Evolutionary conservation across 2,797 vertebrate genomes (phyloP), one percentile per base, ranked within the genome.

Genomic region (Myotis findleyi): DNA sequence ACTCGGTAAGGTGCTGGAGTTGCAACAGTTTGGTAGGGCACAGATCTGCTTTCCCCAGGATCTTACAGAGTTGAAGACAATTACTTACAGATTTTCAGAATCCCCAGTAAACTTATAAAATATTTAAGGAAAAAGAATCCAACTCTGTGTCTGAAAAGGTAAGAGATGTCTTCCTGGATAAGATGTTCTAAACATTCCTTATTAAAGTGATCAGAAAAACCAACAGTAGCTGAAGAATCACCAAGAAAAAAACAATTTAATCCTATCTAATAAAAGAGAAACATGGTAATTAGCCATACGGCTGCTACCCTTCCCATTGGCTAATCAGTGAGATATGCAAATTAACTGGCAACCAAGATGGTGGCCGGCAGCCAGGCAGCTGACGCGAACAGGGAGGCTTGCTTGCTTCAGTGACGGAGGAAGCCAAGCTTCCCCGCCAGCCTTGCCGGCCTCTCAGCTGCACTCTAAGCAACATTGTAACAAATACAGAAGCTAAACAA

Each of bases 191-290:
- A 68, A 81, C 49, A 53, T 72, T 76, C 16, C 8, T 92, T 68
- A 85, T 75, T 80, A 83, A 89, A 64, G 7, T 33, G 14, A 77
- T 66, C 13, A 87, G 59, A 89, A 93, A 96, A 91, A 38, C 2
- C 57, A 91, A 71, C 0, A 30, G 9, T 81, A 87, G 14, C 62
- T 90, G 25, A 94, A 92, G 64, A 79, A 25, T 88, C 30, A 90
- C 17, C 10, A 49, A 44, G 12, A 13, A 79, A 53, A 72, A 79
- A 4, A 59, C 57, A 59, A 30, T 62, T 62, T 6, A 77, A 27
- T 41, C 36, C 36, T 36, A 36, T 36, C 36, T 36, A 36, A 36
- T 36, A 36, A 36, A 36, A 36, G 36, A 36, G 36, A 36, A 36
- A 36, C 36, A 36, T 36, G 36, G 36, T 36, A 36, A 36, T 36